Percentiles rank a stretch among this genome's conserved stretches.
Evolutionary conservation across 2,888 invertebrate genomes (phyloP).

Genomic region (Muscina levida): DNA sequence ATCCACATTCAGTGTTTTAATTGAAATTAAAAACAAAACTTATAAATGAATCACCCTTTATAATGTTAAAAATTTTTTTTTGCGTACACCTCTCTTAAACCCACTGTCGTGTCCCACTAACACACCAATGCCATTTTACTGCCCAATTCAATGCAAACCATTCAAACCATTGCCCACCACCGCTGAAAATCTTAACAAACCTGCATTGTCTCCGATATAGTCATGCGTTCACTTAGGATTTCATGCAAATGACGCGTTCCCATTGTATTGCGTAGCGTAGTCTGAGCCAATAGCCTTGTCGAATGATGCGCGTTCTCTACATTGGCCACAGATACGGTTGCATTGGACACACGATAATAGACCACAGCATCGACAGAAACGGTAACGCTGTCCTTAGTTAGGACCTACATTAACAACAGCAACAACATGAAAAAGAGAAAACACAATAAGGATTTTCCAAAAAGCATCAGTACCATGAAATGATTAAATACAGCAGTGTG

Average conservation of each 20-base stretch:
- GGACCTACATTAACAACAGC: slow-evolving; percentile 65
- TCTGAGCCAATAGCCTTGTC: slow-evolving; percentile 93
- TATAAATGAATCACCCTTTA: too few species aligned
- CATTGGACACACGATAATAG: slow-evolving; percentile 95
- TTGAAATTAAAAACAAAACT: too few species aligned
- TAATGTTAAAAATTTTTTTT: too few species aligned
- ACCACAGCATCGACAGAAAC: slow-evolving; percentile 98
- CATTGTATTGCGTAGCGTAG: slow-evolving; percentile 95
- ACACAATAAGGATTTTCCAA: background rate
- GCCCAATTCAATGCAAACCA: too few species aligned
- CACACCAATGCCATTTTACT: too few species aligned
- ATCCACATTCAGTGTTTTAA: too few species aligned
- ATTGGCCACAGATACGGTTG: slow-evolving; percentile 97
- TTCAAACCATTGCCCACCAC: too few species aligned
- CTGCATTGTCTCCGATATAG: slow-evolving; percentile 85
- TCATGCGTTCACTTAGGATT: slow-evolving; percentile 96
- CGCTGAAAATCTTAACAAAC: slow-evolving; percentile 40
- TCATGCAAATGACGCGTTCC: slow-evolving; percentile 97
- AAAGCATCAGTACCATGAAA: slow-evolving; percentile 4
- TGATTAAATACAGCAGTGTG: background rate
- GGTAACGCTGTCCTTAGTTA: slow-evolving; percentile 98
- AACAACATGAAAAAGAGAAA: background rate
- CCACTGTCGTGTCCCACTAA: too few species aligned
- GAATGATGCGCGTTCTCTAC: slow-evolving; percentile 98
- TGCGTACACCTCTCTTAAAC: too few species aligned